These are phyloP conservation scores for Spea multiplicata DNA, from an alignment of 2,113 vertebrate species.

Conservation along the genomic window DNA sequence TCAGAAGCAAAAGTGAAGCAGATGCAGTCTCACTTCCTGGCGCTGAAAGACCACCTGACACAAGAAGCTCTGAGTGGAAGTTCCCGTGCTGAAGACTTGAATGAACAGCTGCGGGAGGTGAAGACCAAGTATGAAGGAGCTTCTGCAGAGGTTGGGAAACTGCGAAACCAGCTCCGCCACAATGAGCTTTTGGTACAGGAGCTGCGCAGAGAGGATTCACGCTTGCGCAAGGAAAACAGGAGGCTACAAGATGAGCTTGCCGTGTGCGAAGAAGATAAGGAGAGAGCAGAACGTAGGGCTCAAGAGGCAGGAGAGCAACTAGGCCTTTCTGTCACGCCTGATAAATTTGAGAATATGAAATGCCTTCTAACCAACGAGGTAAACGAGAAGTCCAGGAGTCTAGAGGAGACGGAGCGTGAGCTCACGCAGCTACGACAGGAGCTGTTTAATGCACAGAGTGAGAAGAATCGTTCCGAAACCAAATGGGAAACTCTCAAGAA, in stretches of 20 bases:
- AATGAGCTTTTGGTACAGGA: slow-evolving; percentile 83
- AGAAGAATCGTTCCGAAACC: slow-evolving; percentile 20
- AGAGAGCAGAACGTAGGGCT: slow-evolving; percentile 62
- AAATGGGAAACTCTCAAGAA: slow-evolving; percentile 69
- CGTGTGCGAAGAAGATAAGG: slow-evolving; percentile 65
- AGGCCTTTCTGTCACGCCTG: slow-evolving; percentile 63
- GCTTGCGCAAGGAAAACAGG: slow-evolving; percentile 75
- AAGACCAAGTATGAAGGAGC: slow-evolving; percentile 89
- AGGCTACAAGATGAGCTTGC: slow-evolving; percentile 72
- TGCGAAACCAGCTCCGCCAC: slow-evolving; percentile 87
- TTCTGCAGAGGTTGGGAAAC: slow-evolving; percentile 83
- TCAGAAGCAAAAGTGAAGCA: slow-evolving; percentile 95
- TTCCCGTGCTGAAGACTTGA: slow-evolving; percentile 77
- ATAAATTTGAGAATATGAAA: slow-evolving; percentile 89
- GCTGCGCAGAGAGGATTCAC: slow-evolving; percentile 79
- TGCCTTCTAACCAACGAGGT: slow-evolving; percentile 75
- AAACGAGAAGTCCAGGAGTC: slow-evolving; percentile 77
- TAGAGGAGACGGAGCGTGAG: slow-evolving; percentile 74
- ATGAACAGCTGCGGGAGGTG: slow-evolving; percentile 80
- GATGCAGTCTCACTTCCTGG: slow-evolving; percentile 91
- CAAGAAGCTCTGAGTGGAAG: slow-evolving; percentile 59
- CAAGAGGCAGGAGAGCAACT: slow-evolving; percentile 68
- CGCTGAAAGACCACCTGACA: slow-evolving; percentile 85
- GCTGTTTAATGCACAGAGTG: slow-evolving; percentile 48
- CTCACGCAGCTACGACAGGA: slow-evolving; percentile 65